Evolutionary conservation across 2,888 invertebrate genomes (phyloP), one percentile per base, ranked within the genome.

Genomic region (Drosophila pseudotalamancana): DNA sequence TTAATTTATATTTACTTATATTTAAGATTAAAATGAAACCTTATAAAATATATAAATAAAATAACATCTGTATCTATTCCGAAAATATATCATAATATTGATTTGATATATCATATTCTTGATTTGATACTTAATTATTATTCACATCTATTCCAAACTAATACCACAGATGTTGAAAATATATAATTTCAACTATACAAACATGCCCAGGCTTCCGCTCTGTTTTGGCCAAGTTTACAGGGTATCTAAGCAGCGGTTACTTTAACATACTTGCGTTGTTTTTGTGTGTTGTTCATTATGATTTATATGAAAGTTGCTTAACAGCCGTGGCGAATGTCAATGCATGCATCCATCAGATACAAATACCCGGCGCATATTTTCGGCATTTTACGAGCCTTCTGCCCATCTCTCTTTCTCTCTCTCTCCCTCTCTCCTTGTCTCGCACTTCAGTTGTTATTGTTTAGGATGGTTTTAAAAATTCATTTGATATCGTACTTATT

Each of bases 331-430:
- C 56, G 75, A 77, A 85, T 75, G 72, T 85, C 76, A 85, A 72
- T 85, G 64, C 40, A 61, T 85, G 76, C 86, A 80, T 80, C 60
- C 65, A 78, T 82, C 86, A 85, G 75, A 64, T 55, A 65, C 67
- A 48, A 54, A 48, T 34, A 32, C 12, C n/a, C 14, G 32, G 18
- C 48, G 46, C 56, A 77, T 72, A 56, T 67, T 54, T 71, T 42
- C 39, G 39, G 14, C 35, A 61, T 45, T 71, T 73, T 46, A 71
- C 37, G 62, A 35, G 60, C 34, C 25, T 6, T 1, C 9, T 45
- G 34, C 53, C 25, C 4, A 2, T 43, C 29, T 8, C 29, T 29
- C 29, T 8, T 1, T 16, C 16, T 42, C 46, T 49, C 46, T 14
- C 54, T 43, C 43, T 8, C 29, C 11, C 29, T 8, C 0, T 16